Conservation (phyloP, 2,797 vertebrate species). For the Crax fasciolata region DNA sequence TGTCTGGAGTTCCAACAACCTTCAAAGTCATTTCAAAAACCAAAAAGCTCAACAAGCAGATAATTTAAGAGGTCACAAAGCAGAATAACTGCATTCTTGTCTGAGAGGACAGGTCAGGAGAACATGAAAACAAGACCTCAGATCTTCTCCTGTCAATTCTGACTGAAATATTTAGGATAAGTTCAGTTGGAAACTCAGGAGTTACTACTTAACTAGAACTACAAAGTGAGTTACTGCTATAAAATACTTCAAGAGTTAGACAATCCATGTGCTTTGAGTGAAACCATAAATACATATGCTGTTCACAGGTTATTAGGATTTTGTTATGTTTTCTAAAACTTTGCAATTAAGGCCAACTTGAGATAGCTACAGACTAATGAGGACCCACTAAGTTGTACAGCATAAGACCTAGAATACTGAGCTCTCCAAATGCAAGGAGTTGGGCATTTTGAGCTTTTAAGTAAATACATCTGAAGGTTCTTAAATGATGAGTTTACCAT, state of each 20-base stretch:
- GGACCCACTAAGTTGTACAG: not conserved
- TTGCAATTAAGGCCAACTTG: not conserved
- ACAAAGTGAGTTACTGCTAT: not conserved
- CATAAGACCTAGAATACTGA: not conserved
- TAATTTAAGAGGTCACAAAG: not conserved
- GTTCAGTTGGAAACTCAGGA: not conserved
- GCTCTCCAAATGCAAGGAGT: not conserved
- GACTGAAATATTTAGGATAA: not conserved
- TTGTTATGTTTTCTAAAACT: not conserved
- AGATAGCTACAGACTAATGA: not conserved
- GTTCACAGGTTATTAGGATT: not conserved
- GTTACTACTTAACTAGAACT: not conserved
- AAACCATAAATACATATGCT: not conserved
- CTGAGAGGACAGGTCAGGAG: not conserved
- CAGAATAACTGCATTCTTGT: not conserved
- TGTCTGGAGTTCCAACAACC: not conserved
- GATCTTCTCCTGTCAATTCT: not conserved
- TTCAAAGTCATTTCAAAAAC: not conserved
- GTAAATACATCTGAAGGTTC: conserved; percentile 17
- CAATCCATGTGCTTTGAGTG: not conserved
- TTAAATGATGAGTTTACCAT: conserved; percentile 52
- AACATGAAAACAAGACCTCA: not conserved
- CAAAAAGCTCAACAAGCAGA: not conserved
- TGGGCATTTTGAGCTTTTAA: conserved; percentile 7
- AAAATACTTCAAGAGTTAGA: conserved; percentile 10